Percentiles rank a stretch among this genome's conserved stretches.
These are phyloP conservation scores for Argyrosomus japonicus DNA, from an alignment of 2,113 vertebrate species.

Conservation along the genomic window DNA sequence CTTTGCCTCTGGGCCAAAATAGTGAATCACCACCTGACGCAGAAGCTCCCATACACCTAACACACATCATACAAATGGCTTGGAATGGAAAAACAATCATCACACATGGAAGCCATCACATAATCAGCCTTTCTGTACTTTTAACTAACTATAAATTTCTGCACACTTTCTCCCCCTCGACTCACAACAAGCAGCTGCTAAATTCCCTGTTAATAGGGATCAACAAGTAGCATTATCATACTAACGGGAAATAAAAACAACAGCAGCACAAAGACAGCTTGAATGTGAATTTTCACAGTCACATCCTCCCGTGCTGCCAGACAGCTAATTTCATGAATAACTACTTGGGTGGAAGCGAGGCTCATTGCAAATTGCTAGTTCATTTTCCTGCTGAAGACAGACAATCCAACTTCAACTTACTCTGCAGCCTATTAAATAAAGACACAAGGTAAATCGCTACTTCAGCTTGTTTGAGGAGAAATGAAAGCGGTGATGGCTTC, in stretches of 20 bases:
- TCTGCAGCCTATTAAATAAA: conserved; percentile 68
- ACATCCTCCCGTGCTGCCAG: conserved; percentile 12
- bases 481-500: conserved; percentile 57
- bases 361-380: conserved; percentile 74
- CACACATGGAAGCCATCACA: conserved; percentile 25
- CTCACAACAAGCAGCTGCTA: neutral
- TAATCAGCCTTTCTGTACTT: neutral
- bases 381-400: conserved; percentile 59
- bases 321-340: conserved; percentile 62
- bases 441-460: conserved; percentile 62
- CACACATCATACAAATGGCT: neutral
- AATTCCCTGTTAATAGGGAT: conserved; percentile 29
- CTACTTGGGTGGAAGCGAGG: conserved; percentile 41
- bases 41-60: neutral
- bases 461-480: conserved; percentile 54
- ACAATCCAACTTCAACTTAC: conserved; percentile 35
- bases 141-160: neutral
- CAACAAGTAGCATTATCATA: conserved; percentile 19
- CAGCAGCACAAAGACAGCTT: conserved; percentile 19
- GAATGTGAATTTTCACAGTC: conserved; percentile 34
- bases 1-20: conserved; percentile 37
- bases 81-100: conserved; percentile 9
- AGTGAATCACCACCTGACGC: conserved; percentile 23
- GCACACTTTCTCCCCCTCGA: neutral
- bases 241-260: neutral